These are phyloP conservation scores for Numenius phaeopus DNA, from an alignment of 2,797 vertebrate species.

Conservation along the genomic window DNA sequence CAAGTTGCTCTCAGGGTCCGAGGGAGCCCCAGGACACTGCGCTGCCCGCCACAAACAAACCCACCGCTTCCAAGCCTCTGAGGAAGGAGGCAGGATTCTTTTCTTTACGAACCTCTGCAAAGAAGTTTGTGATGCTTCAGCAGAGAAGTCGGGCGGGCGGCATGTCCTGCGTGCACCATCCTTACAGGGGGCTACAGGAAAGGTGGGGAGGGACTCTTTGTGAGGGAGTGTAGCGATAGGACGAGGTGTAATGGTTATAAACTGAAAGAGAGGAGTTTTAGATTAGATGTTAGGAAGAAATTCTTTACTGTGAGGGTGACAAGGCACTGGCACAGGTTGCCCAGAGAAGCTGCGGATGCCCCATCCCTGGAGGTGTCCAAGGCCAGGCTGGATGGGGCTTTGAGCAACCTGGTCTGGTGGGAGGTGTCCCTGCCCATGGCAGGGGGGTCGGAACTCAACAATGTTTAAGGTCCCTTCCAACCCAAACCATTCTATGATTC, in stretches of 20 bases:
- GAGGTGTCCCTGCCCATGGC: background rate
- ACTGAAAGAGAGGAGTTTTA: background rate
- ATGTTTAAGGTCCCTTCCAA: background rate
- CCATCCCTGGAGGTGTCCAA: background rate
- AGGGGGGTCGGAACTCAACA: background rate
- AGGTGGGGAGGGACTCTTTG: background rate
- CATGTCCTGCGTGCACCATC: rapidly evolving
- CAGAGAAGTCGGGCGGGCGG: rapidly evolving
- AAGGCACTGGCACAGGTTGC: background rate
- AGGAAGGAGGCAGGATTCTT: background rate
- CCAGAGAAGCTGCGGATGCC: background rate
- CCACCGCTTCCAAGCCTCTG: background rate
- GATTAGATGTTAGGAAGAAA: background rate
- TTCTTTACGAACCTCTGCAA: background rate
- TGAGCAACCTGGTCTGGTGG: background rate
- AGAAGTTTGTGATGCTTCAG: background rate
- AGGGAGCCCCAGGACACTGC: background rate
- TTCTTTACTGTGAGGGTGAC: background rate
- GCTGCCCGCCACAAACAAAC: background rate
- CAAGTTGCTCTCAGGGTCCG: background rate
- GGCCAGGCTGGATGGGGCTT: background rate
- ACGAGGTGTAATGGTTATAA: background rate
- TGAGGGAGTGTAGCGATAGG: background rate
- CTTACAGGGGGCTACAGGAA: background rate
- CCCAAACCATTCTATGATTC: background rate